Conservation (phyloP, 2,797 vertebrate species). For the Danio kyathit region DNA sequence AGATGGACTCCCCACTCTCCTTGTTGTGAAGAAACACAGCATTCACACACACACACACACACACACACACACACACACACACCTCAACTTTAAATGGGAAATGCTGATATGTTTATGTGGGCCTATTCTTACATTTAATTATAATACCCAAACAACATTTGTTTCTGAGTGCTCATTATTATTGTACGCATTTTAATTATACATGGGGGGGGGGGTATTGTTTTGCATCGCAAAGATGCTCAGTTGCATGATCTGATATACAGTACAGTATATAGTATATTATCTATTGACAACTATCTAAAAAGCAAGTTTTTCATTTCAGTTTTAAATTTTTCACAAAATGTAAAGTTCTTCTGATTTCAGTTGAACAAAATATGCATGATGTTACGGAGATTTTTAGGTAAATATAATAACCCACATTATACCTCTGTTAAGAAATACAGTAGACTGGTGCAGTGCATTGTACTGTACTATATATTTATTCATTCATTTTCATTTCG, state of each 20-base stretch:
- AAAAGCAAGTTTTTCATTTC: no score
- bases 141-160: constrained; percentile 39
- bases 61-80: constrained; percentile 16
- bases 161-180: constrained; percentile 36
- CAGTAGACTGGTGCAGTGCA: no score
- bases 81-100: constrained; percentile 40
- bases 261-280: no score
- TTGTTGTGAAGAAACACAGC: constrained; percentile 58
- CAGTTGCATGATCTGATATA: neutral
- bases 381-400: no score
- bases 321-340: no score
- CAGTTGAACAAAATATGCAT: no score
- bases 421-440: no score
- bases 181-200: neutral
- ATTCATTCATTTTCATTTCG: no score
- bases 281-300: no score
- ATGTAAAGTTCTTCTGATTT: no score
- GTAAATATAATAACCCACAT: no score
- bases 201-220: neutral
- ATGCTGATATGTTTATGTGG: constrained; percentile 43
- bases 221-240: neutral
- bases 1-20: constrained; percentile 63
- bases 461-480: no score
- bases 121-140: constrained; percentile 46
- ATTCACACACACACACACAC: constrained; percentile 35